Conservation (phyloP, 2,113 vertebrate species). For the Tupaia tana region DNA sequence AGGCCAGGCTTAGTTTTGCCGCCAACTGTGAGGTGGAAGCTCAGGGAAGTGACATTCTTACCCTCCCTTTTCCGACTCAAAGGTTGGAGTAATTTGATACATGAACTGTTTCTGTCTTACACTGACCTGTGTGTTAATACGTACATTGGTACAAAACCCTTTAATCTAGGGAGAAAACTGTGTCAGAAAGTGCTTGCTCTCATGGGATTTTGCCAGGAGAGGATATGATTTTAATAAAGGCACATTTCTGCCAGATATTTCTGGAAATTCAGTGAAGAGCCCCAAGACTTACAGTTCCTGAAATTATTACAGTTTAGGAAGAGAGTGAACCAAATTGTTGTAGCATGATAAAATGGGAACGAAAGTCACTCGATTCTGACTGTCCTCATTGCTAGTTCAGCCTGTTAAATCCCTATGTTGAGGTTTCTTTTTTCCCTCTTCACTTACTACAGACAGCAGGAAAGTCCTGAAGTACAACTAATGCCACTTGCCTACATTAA, state of each 20-base stretch:
- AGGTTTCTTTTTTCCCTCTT: conserved; percentile 48
- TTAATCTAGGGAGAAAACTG: conserved; percentile 51
- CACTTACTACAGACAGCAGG: conserved; percentile 25
- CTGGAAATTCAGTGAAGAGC: background rate
- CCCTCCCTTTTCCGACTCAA: background rate
- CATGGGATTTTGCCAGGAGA: conserved; percentile 54
- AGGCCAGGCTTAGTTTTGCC: background rate
- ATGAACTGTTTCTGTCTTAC: conserved; percentile 58
- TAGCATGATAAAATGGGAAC: background rate
- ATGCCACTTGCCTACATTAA: background rate
- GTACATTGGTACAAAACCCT: conserved; percentile 44
- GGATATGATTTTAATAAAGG: conserved; percentile 28
- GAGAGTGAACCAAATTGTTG: background rate
- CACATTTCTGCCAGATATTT: background rate
- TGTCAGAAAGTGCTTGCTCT: conserved; percentile 41
- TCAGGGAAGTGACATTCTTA: background rate
- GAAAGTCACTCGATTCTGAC: conserved; percentile 51
- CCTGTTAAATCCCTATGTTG: background rate
- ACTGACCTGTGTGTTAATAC: conserved; percentile 63
- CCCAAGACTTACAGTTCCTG: background rate
- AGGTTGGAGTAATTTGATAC: conserved; percentile 20
- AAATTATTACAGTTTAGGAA: conserved; percentile 1
- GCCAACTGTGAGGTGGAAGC: conserved; percentile 3
- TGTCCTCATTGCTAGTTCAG: conserved; percentile 29
- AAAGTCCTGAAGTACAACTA: background rate